Evolutionary conservation across 1,140 invertebrate genomes (phyloP).

Genomic region (Drosophila kohkoa): DNA sequence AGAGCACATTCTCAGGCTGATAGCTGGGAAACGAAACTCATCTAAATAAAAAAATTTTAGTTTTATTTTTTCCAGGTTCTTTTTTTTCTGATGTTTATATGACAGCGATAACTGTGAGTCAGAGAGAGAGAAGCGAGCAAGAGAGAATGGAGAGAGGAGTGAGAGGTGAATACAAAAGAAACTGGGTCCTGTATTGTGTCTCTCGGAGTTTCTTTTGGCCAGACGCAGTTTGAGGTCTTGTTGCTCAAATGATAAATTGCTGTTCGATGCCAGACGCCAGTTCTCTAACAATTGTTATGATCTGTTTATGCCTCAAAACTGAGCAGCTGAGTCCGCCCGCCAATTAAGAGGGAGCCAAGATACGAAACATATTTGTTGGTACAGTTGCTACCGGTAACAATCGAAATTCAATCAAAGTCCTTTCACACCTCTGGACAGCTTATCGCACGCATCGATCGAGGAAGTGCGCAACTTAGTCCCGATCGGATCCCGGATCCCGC

Average conservation of each 20-base stretch:
- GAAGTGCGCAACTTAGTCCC: slow-evolving; percentile 47
- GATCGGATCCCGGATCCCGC: slow-evolving; percentile 52
- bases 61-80: slow-evolving; percentile 1
- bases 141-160: slow-evolving; percentile 5
- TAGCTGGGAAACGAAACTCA: slow-evolving; percentile 59
- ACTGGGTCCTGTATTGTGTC: slow-evolving; percentile 52
- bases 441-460: slow-evolving; percentile 48
- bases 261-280: slow-evolving; percentile 47
- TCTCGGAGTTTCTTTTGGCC: slow-evolving; percentile 1
- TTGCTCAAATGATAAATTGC: slow-evolving; percentile 77
- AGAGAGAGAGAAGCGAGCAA: slow-evolving; percentile 8
- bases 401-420: slow-evolving; percentile 53
- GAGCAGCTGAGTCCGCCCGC: slow-evolving; percentile 69
- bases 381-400: slow-evolving; percentile 45
- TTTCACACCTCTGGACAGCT: slow-evolving; percentile 57
- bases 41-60: slow-evolving; percentile 71
- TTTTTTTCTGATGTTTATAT: slow-evolving; percentile 73
- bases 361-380: not conserved
- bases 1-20: slow-evolving; percentile 36
- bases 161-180: slow-evolving; percentile 49
- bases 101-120: slow-evolving; percentile 42
- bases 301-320: slow-evolving; percentile 64
- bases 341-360: slow-evolving; percentile 20
- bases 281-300: slow-evolving; percentile 62
- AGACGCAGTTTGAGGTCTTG: slow-evolving; percentile 33